Evolutionary conservation across 2,797 vertebrate species (phyloP), one percentile per base, ranked within the genome.

Genomic region (Sylvilagus floridanus): DNA sequence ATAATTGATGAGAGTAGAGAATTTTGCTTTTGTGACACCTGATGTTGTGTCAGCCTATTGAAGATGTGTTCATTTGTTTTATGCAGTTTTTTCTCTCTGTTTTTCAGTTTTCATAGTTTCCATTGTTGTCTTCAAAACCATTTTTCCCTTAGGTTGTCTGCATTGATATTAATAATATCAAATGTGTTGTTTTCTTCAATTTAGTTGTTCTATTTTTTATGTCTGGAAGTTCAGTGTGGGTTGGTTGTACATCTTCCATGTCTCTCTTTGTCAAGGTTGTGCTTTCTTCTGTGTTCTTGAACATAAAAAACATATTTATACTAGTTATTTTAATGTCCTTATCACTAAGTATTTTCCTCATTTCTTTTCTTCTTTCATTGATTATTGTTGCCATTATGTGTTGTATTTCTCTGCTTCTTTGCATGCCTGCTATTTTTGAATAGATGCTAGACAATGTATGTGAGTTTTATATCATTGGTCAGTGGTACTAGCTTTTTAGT

Each of bases 201-300:
- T 92, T 24, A 68, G 19, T 52, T 13, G 9, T 62, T 57, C 13
- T 37, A 10, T 54, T 79, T 81, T 90, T 76, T 9, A 66, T 26
- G 9, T 83, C 42, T 77, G 73, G 7, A 81, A 66, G 6, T 87
- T 92, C 22, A 82, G 35, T 90, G 50, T 86, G 7, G 9, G 9
- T 83, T 4, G 52, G 76, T 69, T 62, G 32, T 72, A 37, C 54
- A 10, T 81, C 35, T 65, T 69, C 26, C 4, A 47, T 47, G 2
- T 63, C n/a, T 71, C 30, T 24, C 2, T 73, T 79, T 87, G 16
- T 73, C 47, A 77, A 83, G 17, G 10, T 30, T 37, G 76, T 71
- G 42, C 5, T 73, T 95, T 92, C 24, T 22, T 76, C 30, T 94
- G 81, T 7, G 13, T 54, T 85, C 75, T 88, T 85, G 8, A 82